Conservation (phyloP, 2,888 invertebrate species). For the Hydraecia micacea region DNA sequence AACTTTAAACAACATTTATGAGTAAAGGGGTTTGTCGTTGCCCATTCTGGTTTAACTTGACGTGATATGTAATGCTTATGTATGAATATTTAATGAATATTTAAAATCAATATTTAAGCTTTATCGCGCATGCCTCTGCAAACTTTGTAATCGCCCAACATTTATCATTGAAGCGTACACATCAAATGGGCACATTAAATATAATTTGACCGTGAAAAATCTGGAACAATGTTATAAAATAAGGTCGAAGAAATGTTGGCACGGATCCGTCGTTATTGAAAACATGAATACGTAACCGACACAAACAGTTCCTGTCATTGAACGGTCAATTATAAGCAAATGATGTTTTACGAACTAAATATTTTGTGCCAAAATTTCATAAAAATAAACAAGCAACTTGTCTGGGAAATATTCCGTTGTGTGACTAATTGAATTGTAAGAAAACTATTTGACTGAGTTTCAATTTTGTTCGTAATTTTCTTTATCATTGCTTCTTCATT, state of each 20-base stretch:
- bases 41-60: neutral
- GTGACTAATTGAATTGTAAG: conserved; percentile 9
- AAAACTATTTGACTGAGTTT: neutral
- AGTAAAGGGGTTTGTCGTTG: neutral
- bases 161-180: conserved; percentile 43
- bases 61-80: neutral
- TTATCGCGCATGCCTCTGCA: conserved; percentile 19
- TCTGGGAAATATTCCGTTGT: conserved; percentile 43
- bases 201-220: conserved; percentile 87
- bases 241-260: conserved; percentile 88
- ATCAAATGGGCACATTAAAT: conserved; percentile 74
- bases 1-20: too few species aligned
- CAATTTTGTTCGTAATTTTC: neutral
- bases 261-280: conserved; percentile 74
- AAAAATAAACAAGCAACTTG: conserved; percentile 57
- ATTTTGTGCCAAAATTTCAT: conserved; percentile 67
- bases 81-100: conserved; percentile 23
- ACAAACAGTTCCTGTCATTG: conserved; percentile 71
- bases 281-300: conserved; percentile 69
- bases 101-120: conserved; percentile 41
- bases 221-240: conserved; percentile 82
- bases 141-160: conserved; percentile 38
- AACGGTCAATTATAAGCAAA: conserved; percentile 77
- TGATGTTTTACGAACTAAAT: conserved; percentile 69
- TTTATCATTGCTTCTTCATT: neutral